Evolutionary conservation across 2,113 vertebrate genomes (phyloP), one percentile per base, ranked within the genome.

Genomic region (Upupa epops): DNA sequence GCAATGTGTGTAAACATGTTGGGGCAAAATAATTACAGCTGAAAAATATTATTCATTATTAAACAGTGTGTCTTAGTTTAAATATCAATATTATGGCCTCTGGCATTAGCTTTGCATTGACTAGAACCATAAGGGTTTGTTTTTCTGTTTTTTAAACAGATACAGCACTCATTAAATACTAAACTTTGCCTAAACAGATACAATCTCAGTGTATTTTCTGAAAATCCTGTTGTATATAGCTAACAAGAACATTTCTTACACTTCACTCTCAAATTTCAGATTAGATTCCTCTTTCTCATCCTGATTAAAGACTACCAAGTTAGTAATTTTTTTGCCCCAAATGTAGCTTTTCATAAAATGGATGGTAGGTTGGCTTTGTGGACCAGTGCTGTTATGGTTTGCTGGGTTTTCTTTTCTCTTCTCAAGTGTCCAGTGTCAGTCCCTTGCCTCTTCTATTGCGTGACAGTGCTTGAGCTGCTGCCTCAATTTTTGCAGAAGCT

Each of bases 31-130:
- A 78, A 78, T 54, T 91, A 42, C 15, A 85, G 55, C 26, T 69
- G 70, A 37, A 90, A 94, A 88, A 84, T 81, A 82, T 36, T 81
- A 78, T 76, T 89, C 70, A 61, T 92, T 80, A 88, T 90, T 92
- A 84, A 92, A 54, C 4, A 60, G 15, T 26, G 11, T 81, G 45
- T 63, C 65, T 85, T 79, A 40, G 61, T 92, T 94, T 90, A 74
- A 88, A 94, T 83, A 86, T 36, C 64, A 81, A 10, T 85, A 75
- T 54, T 73, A 66, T 24, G 13, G 49, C 76, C 85, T 87, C 70
- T 1, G 1, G 54, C 84, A 71, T 46, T 32, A 72, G n/a, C 34
- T 89, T 82, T 74, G 42, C 59, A 54, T 37, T 88, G 52, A 77
- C 63, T 37, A 81, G 86, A 61, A 42, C 17, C 17, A 15, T 26